Evolutionary conservation across 2,797 vertebrate species (phyloP), one percentile per base, ranked within the genome.

Genomic region (Cyclura pinguis): DNA sequence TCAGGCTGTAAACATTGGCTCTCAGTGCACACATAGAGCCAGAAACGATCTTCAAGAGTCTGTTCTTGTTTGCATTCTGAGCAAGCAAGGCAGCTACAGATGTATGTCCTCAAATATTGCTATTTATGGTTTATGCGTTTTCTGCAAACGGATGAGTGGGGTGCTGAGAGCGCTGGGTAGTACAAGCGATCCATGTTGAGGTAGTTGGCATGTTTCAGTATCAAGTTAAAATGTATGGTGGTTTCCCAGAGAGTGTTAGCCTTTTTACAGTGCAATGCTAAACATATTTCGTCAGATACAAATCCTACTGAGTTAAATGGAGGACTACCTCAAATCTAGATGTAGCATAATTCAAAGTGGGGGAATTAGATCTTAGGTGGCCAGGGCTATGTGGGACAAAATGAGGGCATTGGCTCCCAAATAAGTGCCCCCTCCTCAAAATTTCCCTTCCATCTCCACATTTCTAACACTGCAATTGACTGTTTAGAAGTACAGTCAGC

Each of bases 1-100:
- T 87, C 42, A 90, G 86, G 88, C 69, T 92, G 93, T 81, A 91
- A 94, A 94, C 83, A 38, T 14, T 35, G 22, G 47, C n/a, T 86
- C 29, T 86, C 62, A 20, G 14, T 29, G 2, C 50, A n/a, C 13
- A 16, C 13, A 27, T 16, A 12, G 32, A 69, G 50, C 72, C n/a
- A 89, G 0, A 73, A 7, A 13, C 4, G 81, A 93, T 91, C 93
- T 94, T 80, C 72, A 76, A 91, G 89, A 90, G 85, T 83, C 16
- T 83, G 62, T 76, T 91, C 57, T 24, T 85, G 90, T 89, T 76
- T 84, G 24, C 13, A 18, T 55, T 29, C 8, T 14, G n/a, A 77
- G 55, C 80, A 90, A 10, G 35, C 86, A 88, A 88, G 82, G 91
- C 87, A 88, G 88, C 5, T 67, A 81, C 50, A 62, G 80, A 62